These are phyloP conservation scores for Deladenus siricidicola DNA, from an alignment of 2,888 invertebrate species.

Conservation along the genomic window DNA sequence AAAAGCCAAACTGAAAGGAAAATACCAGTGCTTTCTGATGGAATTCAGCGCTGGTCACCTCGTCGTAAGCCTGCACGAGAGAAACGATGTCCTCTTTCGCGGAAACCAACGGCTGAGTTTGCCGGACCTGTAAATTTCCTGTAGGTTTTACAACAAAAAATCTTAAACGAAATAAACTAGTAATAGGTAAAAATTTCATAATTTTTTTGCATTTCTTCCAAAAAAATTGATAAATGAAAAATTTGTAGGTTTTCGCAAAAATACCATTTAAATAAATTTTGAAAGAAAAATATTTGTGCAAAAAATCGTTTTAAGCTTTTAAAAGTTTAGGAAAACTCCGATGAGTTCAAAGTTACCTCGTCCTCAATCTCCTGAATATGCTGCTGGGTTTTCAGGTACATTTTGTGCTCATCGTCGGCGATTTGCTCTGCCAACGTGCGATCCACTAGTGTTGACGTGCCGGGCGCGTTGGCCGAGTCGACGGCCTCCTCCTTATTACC, in stretches of 20 bases:
- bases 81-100: conserved; percentile 23
- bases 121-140: conserved; percentile 18
- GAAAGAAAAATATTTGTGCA: conserved; percentile 5
- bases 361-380: conserved; percentile 38
- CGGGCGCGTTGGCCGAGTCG: no score
- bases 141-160: neutral
- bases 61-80: conserved; percentile 17
- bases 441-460: neutral
- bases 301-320: neutral
- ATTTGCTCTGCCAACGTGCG: conserved; percentile 32
- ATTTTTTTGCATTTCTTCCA: no score
- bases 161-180: no score
- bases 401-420: conserved; percentile 32
- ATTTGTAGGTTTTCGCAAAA: no score
- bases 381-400: conserved; percentile 32
- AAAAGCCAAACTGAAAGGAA: neutral
- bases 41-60: conserved; percentile 1
- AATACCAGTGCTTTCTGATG: neutral
- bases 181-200: no score
- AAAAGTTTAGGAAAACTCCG: no score
- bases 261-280: neutral
- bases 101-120: conserved; percentile 28
- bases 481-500: no score
- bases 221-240: no score
- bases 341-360: conserved; percentile 27